A percentile compares a stretch with the other conserved stretches of the same genome.
Conservation (phyloP, 2,797 vertebrate species). For the Rhabdophis nuchalis region DNA sequence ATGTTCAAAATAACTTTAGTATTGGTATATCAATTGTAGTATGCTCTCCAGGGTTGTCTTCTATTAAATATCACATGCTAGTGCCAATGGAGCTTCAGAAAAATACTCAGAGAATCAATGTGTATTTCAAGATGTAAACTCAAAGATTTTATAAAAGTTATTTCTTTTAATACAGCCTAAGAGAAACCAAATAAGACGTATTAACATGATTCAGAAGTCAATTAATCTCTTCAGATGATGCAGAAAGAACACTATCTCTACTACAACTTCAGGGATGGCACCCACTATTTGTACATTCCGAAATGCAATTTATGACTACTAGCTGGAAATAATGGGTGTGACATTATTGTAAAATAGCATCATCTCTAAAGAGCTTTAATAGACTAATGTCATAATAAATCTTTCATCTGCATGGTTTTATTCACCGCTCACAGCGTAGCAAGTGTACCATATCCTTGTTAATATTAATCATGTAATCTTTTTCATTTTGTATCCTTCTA, state of each 20-base stretch:
- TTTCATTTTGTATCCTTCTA: slow-evolving; percentile 8
- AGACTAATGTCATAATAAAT: slow-evolving; percentile 68
- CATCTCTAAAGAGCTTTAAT: slow-evolving; percentile 70
- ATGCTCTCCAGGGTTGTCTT: slow-evolving; percentile 45
- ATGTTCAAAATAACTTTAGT: slow-evolving; percentile 45
- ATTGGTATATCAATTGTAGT: slow-evolving; percentile 48
- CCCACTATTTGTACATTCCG: slow-evolving; percentile 68
- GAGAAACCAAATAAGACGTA: slow-evolving; percentile 61
- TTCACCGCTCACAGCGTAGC: slow-evolving; percentile 42
- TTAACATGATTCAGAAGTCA: slow-evolving; percentile 73
- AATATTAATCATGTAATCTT: slow-evolving; percentile 18
- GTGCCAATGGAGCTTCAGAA: slow-evolving; percentile 49
- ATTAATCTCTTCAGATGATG: slow-evolving; percentile 69
- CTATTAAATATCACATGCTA: slow-evolving; percentile 51
- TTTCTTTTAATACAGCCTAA: slow-evolving; percentile 40
- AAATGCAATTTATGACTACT: slow-evolving; percentile 56
- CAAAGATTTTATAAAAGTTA: slow-evolving; percentile 36
- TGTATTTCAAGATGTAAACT: slow-evolving; percentile 60
- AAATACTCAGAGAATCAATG: slow-evolving; percentile 50
- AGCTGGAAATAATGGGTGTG: slow-evolving; percentile 67
- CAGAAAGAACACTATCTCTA: slow-evolving; percentile 57
- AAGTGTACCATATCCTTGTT: slow-evolving; percentile 14
- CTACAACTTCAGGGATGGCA: slow-evolving; percentile 68
- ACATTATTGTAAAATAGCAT: slow-evolving; percentile 72
- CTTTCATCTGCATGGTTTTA: slow-evolving; percentile 51